These are phyloP conservation scores for Condylura cristata DNA, from an alignment of 2,113 vertebrate species.

Conservation along the genomic window DNA sequence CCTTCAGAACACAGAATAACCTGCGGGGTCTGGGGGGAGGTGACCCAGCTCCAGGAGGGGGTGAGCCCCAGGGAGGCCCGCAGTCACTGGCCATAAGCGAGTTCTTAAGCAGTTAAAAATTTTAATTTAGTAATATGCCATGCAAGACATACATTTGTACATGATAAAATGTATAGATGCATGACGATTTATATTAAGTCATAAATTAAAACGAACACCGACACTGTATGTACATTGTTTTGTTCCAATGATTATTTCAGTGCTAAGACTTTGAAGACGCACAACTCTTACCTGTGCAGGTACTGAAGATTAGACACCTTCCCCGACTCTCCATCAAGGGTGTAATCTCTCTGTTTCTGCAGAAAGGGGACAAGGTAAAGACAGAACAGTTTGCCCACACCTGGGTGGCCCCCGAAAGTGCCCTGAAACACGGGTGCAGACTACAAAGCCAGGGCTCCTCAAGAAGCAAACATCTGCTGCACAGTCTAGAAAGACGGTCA, in stretches of 20 bases:
- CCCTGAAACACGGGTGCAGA: not conserved
- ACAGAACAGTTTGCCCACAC: not conserved
- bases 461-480: not conserved
- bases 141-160: not conserved
- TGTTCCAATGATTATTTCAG: not conserved
- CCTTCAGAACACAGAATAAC: not conserved
- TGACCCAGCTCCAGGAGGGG: not conserved
- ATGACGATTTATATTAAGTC: not conserved
- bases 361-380: conserved; percentile 56
- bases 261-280: not conserved
- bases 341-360: conserved; percentile 95
- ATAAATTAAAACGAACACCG: not conserved
- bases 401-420: not conserved
- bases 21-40: not conserved
- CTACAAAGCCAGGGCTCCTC: not conserved
- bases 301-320: conserved; percentile 97
- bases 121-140: not conserved
- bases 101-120: not conserved
- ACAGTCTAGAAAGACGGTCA: not conserved
- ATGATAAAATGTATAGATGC: not conserved
- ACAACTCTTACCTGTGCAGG: conserved; percentile 93
- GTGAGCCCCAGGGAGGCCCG: not conserved
- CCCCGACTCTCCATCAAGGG: conserved; percentile 90
- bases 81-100: not conserved
- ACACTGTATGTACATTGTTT: not conserved